phyloP scores from a whole-genome alignment of 92 coral and sea anemone species.

The Epizoanthus fatuus region DNA sequence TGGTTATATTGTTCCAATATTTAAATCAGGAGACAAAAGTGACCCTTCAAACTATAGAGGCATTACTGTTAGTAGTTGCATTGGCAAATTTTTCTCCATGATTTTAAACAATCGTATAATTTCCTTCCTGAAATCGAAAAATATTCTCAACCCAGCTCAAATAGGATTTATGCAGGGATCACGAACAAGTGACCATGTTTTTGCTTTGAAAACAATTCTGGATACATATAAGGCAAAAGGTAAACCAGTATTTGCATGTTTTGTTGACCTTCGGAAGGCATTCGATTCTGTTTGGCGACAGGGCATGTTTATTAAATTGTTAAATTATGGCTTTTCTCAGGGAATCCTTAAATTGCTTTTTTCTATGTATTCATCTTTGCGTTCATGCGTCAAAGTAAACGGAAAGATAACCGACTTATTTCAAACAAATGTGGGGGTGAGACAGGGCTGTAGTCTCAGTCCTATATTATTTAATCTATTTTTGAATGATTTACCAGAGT shows the following conservation, averaged over 20 bases:
- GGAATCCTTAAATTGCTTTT: slow-evolving; percentile 4
- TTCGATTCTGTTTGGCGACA: slow-evolving; percentile 74
- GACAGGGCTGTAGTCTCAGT: slow-evolving; percentile 22
- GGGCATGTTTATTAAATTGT: slow-evolving; percentile 39
- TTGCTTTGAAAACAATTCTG: slow-evolving; percentile 40
- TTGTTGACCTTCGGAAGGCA: slow-evolving; percentile 68
- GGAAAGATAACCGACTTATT: slow-evolving; percentile 16
- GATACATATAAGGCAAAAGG: slow-evolving; percentile 43
- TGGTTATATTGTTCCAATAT: slow-evolving; percentile 54
- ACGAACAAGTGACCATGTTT: slow-evolving; percentile 60
- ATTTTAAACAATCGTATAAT: slow-evolving; percentile 44
- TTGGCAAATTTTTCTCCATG: slow-evolving; percentile 49
- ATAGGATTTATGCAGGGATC: slow-evolving; percentile 57
- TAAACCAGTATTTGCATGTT: slow-evolving; percentile 54
- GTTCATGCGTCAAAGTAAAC: not conserved
- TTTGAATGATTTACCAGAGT: slow-evolving; percentile 16
- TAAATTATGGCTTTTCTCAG: slow-evolving; percentile 22
- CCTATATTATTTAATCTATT: slow-evolving; percentile 22
- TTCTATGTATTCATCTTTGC: slow-evolving; percentile 18
- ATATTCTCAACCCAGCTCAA: slow-evolving; percentile 53
- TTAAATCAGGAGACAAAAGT: slow-evolving; percentile 45
- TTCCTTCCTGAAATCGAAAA: slow-evolving; percentile 14
- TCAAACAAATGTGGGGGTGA: slow-evolving; percentile 3
- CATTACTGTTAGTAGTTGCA: slow-evolving; percentile 50
- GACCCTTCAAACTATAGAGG: slow-evolving; percentile 59